Conservation (phyloP, 2,888 invertebrate genomes). For the Steinernema hermaphroditum region DNA sequence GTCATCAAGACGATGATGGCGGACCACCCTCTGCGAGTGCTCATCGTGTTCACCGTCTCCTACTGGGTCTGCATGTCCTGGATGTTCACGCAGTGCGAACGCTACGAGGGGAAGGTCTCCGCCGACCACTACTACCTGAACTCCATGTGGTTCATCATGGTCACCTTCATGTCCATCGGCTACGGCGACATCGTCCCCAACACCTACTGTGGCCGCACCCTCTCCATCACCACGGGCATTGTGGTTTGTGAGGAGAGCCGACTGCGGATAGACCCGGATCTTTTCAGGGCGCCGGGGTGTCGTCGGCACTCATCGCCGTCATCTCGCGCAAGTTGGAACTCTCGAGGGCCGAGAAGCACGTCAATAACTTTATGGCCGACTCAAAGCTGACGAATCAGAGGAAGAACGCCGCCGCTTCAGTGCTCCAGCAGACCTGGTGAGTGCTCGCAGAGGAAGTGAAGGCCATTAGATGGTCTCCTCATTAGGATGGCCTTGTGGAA, state of each 20-base stretch:
- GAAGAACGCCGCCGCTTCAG: conserved; percentile 99
- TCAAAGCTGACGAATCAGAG: conserved; percentile 99
- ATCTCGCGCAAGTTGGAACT: conserved; percentile 98
- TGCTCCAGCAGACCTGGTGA: conserved; percentile 98
- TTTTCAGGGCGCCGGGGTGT: conserved; percentile 92
- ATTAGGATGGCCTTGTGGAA: too few species aligned
- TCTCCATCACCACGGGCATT: conserved; percentile 98
- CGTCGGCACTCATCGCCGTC: conserved; percentile 96
- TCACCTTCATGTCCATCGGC: conserved; percentile 99
- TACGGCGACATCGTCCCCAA: conserved; percentile 97
- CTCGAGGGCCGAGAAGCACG: conserved; percentile 95
- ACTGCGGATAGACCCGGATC: conserved; percentile 47
- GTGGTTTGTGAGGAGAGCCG: too few species aligned
- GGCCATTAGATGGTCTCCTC: conserved; percentile 74
- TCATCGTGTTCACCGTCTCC: conserved; percentile 99
- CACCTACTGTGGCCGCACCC: conserved; percentile 98
- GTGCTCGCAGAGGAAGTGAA: too few species aligned
- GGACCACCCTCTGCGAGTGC: conserved; percentile 95
- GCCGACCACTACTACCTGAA: conserved; percentile 65
- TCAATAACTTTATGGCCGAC: conserved; percentile 99
- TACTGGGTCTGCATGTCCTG: conserved; percentile 99
- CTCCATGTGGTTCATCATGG: conserved; percentile 67
- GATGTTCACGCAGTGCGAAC: conserved; percentile 97
- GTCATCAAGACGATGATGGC: conserved; percentile 98
- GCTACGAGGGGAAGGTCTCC: conserved; percentile 68